These are phyloP conservation scores for Scalopus aquaticus DNA, from an alignment of 2,113 vertebrate species.

Conservation along the genomic window DNA sequence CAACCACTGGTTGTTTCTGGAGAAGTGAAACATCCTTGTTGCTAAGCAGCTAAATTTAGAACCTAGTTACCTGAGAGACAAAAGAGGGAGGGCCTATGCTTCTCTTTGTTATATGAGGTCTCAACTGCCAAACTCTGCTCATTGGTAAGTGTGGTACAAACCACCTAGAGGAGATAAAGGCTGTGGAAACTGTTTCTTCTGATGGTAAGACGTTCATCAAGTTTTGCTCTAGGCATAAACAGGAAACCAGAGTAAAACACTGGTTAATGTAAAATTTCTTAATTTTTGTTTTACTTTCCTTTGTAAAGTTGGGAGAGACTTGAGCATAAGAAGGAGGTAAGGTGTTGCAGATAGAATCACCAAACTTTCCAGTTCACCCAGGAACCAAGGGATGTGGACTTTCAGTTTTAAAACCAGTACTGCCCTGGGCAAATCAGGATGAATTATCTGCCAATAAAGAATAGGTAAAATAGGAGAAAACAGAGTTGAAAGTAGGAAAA, in stretches of 20 bases:
- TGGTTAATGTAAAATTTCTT: not conserved
- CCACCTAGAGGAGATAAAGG: not conserved
- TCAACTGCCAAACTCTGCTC: not conserved
- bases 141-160: not conserved
- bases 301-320: conserved; percentile 26
- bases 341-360: not conserved
- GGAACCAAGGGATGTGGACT: not conserved
- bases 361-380: not conserved
- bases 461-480: not conserved
- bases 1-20: not conserved
- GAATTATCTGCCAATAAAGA: not conserved
- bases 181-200: not conserved
- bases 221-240: not conserved
- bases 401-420: not conserved
- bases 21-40: conserved; percentile 37
- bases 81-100: not conserved
- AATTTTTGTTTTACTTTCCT: not conserved
- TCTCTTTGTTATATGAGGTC: conserved; percentile 28
- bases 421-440: not conserved
- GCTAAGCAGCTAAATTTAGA: conserved; percentile 65
- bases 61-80: conserved; percentile 24
- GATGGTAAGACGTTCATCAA: conserved; percentile 33
- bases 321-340: not conserved
- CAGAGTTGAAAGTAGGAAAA: not conserved
- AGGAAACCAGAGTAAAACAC: not conserved